Base-by-base conservation (phyloP, 2,888 invertebrate genomes). In the Dorcus parallelipipedus region DNA sequence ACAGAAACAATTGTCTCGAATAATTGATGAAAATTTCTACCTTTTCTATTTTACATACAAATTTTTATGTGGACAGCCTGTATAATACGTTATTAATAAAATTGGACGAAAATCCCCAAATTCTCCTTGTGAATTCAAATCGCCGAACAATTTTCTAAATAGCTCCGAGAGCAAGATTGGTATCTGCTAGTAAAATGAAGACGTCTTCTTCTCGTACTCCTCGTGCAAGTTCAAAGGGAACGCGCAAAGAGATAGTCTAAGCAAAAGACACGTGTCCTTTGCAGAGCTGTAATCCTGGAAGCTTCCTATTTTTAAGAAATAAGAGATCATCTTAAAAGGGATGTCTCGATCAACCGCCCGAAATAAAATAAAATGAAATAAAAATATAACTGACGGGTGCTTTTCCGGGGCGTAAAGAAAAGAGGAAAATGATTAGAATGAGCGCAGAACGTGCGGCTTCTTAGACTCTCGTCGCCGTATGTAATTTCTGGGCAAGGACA, bases 211-310 rank as follows among this genome's bases (percentile, higher is more conserved):
- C n/a, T 14, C 4, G 14, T 41, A 41, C n/a, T 41, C 41, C 41
- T 33, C n/a, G 41, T 10, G 14, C n/a, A 14, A 45, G 45, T 45
- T 45, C 45, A 45, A 45, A 45, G 45, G 26, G 45, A 45, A 45
- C 45, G 45, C 14, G 23, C 17, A 23, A 45, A 23, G 45, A 45
- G 45, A 20, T 9, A 20, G 23, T 45, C 45, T 45, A 23, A 17
- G 45, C 47, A 54, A 54, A 54, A 48, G 54, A 54, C 54, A 54
- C 54, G 54, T 54, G 45, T 54, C 47, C 54, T 47, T 54, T 54
- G 38, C 38, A 26, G 17, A 54, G 48, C 45, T 45, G 45, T 45
- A 45, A 45, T 45, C 45, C 9, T 45, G 45, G 45, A 45, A 45
- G 14, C 41, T 45, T 45, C 45, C 45, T 23, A 20, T 45, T 45